phyloP scores from a whole-genome alignment of 2,797 vertebrate genomes.

The Hydrophis major region DNA sequence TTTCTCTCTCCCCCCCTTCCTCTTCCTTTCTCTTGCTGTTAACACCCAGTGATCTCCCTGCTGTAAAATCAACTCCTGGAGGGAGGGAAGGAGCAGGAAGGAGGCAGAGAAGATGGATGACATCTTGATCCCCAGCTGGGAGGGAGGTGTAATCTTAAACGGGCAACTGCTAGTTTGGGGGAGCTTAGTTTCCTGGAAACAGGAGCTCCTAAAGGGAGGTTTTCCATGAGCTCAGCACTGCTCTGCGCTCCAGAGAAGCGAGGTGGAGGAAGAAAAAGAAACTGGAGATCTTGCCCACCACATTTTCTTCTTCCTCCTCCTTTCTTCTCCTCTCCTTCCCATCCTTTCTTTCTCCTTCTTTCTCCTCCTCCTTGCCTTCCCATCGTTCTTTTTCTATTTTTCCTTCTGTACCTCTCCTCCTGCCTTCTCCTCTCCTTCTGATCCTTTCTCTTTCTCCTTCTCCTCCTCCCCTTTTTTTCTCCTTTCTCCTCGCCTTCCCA shows the following conservation, averaged over 20 bases:
- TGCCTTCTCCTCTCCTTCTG: too few relatives aligned
- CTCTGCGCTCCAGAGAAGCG: conserved; percentile 29
- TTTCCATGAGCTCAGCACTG: conserved; percentile 49
- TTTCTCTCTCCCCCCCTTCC: neutral
- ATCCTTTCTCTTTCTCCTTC: too few relatives aligned
- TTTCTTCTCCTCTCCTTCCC: neutral
- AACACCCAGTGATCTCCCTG: neutral
- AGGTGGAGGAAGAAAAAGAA: neutral
- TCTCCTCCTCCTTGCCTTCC: too few relatives aligned
- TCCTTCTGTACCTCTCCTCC: too few relatives aligned
- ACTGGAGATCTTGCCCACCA: too few relatives aligned
- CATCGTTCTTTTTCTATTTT: too few relatives aligned
- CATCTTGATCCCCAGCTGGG: conserved; percentile 57
- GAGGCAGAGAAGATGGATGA: conserved; percentile 38
- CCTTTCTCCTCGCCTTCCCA: neutral
- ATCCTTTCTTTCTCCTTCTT: neutral
- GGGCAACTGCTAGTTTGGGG: conserved; percentile 50
- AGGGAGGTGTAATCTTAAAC: conserved; percentile 63
- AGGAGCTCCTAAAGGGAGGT: conserved; percentile 6
- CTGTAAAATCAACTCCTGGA: conserved; percentile 60
- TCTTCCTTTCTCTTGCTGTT: neutral
- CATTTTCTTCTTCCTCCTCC: neutral
- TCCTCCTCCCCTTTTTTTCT: too few relatives aligned
- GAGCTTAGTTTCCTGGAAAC: conserved; percentile 56
- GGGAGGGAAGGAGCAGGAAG: conserved; percentile 6